These are phyloP conservation scores for Atherinosoma microstoma DNA, from an alignment of 2,797 vertebrate species.

Conservation along the genomic window DNA sequence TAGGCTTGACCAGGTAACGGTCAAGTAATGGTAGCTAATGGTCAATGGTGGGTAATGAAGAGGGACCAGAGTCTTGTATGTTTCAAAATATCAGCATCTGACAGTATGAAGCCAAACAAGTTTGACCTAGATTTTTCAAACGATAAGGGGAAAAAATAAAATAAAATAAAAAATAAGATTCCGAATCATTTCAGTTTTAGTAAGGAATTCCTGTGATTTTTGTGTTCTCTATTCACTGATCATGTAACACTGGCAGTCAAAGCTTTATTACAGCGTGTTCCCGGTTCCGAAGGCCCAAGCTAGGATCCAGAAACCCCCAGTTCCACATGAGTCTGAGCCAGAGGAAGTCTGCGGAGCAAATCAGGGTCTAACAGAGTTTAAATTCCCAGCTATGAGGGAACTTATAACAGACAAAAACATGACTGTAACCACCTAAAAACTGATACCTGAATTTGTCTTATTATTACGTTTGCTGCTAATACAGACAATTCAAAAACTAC, in stretches of 20 bases:
- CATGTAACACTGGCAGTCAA: conserved; percentile 3
- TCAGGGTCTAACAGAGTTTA: not conserved
- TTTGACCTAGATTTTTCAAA: not conserved
- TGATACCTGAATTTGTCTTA: not conserved
- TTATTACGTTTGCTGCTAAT: not conserved
- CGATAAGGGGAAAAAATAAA: no score
- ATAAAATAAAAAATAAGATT: not conserved
- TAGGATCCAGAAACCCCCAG: not conserved
- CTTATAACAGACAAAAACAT: not conserved
- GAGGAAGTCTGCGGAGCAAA: not conserved
- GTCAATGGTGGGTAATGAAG: no score
- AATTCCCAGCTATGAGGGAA: not conserved
- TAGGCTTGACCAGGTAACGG: no score
- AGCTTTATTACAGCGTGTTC: not conserved
- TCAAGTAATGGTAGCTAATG: no score
- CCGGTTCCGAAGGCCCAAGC: not conserved
- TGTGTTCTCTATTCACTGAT: not conserved
- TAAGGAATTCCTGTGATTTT: not conserved
- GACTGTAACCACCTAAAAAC: not conserved
- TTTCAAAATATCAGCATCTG: no score
- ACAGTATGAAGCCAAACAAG: not conserved
- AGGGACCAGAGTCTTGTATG: no score
- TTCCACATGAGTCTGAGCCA: no score
- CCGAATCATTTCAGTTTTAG: no score
- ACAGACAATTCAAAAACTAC: no score